Evolutionary conservation across 2,113 vertebrate species (phyloP), one percentile per base, ranked within the genome.

Genomic region (Oryzias celebensis): DNA sequence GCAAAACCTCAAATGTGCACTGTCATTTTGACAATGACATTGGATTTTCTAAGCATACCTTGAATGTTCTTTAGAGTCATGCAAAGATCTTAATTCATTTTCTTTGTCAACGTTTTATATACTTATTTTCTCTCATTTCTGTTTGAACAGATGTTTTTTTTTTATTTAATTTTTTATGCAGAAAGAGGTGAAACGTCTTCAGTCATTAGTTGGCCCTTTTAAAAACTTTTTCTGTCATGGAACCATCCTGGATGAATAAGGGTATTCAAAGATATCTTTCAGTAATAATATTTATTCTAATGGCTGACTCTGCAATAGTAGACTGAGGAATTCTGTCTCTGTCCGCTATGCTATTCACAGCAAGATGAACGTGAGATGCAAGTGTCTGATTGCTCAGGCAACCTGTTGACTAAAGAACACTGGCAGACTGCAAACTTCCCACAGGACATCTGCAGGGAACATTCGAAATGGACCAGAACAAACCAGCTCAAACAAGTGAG

Each of bases 371-470:
- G 42, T 22, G 17, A 36, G 23, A 36, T 62, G 26, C 24, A 3
- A 36, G 54, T 18, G 18, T 18, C 24, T 67, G 51, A 43, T 16
- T 52, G 58, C 41, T 45, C 42, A 44, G 42, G 20, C 41, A 23
- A 68, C 52, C 22, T 46, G 58, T 13, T 45, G 59, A 73, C 58
- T 53, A 71, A 75, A 75, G 78, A 78, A 48, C 47, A 76, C 62
- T 24, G 3, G 20, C 28, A 58, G 74, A 80, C 81, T 56, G 78
- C 22, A 63, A 56, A 70, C 79, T 82, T 74, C 59, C 73, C 66
- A 46, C 55, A 60, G 72, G 72, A 75, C 62, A 59, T 73, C n/a
- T 58, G 55, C 17, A 51, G 58, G 63, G 81, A 83, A 81, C 78
- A 81, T 71, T 77, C 55, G 69, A 74, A 24, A 28, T 55, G 46